Conservation (phyloP, 2,797 vertebrate species). For the Balearica regulorum region DNA sequence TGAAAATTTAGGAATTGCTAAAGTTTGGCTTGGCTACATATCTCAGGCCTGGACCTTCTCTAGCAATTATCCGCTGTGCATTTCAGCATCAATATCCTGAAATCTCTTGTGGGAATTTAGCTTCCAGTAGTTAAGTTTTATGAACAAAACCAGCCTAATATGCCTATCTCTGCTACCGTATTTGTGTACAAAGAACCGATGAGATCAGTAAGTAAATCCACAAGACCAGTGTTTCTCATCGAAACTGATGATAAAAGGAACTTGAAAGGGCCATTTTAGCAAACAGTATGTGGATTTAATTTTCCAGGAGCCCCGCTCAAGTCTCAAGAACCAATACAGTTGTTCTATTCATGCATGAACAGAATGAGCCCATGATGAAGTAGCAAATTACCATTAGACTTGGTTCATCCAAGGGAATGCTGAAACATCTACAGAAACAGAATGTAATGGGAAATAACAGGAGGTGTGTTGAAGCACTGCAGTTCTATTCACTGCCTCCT, state of each 20-base stretch:
- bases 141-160: not conserved
- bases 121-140: conserved; percentile 17
- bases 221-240: conserved; percentile 16
- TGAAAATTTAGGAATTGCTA: not conserved
- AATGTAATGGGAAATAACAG: not conserved
- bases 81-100: not conserved
- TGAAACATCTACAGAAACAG: not conserved
- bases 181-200: conserved; percentile 2
- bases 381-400: conserved; percentile 32
- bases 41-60: not conserved
- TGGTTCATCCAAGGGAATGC: not conserved
- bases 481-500: not conserved
- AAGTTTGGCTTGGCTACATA: not conserved
- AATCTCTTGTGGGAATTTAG: not conserved
- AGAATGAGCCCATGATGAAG: conserved; percentile 44
- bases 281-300: conserved; percentile 10
- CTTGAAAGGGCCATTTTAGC: conserved; percentile 19
- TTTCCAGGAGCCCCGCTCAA: conserved; percentile 20
- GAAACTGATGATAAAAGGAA: conserved; percentile 28
- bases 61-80: not conserved
- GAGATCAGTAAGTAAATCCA: conserved; percentile 13
- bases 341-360: conserved; percentile 28
- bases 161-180: not conserved
- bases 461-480: not conserved
- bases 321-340: conserved; percentile 11